Base-by-base conservation (phyloP, 2,888 invertebrate genomes). In the Napeogenes sylphis region DNA sequence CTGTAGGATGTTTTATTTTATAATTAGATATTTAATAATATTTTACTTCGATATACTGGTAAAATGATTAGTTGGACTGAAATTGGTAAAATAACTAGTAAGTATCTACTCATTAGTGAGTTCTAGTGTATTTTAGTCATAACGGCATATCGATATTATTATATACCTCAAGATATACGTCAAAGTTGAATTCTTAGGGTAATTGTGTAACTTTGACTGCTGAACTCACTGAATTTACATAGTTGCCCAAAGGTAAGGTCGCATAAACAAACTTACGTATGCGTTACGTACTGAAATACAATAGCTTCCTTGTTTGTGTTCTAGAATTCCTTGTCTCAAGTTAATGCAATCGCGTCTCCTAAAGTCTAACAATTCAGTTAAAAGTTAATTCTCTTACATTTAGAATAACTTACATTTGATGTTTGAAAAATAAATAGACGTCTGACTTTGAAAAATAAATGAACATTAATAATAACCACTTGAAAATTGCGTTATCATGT, bases 311-410 rank as follows among this genome's bases (percentile, higher is more conserved):
- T 76, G 64, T 66, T 66, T 62, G 58, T 46, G 73, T 74, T 73
- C 68, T 70, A 67, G 70, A 72, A 74, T 76, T 74, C 71, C 74
- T 70, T 65, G 67, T 62, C 69, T 61, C 59, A 68, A 68, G 71
- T 70, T 64, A 67, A 69, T 70, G 67, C 65, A 69, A 73, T 67
- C 66, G 69, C 61, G 68, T 62, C 56, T 62, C 67, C 56, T 68
- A 73, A 60, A 58, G 32, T 14, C 33, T 47, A 8, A 51, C 10
- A 30, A 30, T 14, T 30, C 30, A 30, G 8, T 30, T 30, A 51
- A 51, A 51, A 30, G 2, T 1, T 10, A 42, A 42, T 42, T 42
- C 3, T 10, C 12, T 10, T 10, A 42, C 12, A 42, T 42, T 42
- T 42, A 10, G 42, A 10, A 3, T 12, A 42, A 35, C 3, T 10